Evolutionary conservation across 37 sponge, comb jelly and placozoan species (phyloP).

Genomic region (Beroe forskalii): DNA sequence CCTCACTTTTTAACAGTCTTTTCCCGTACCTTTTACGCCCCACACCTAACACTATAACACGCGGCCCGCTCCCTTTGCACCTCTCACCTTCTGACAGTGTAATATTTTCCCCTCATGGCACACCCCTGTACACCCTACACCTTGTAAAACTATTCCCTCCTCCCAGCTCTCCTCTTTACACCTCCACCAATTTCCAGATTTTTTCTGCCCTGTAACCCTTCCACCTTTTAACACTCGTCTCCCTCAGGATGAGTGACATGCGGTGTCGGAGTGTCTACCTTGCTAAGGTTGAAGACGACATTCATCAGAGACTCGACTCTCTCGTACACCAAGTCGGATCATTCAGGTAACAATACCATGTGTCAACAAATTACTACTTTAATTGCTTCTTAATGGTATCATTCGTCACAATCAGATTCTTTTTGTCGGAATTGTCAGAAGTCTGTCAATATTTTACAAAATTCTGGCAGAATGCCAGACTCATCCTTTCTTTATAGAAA

Average conservation of each 20-base stretch:
- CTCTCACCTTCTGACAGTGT: not conserved
- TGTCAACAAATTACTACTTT: not conserved
- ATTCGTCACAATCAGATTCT: not conserved
- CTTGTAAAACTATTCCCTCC: too few species aligned
- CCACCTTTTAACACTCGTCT: too few species aligned
- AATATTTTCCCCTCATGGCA: not conserved
- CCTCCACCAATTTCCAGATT: too few species aligned
- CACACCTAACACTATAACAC: too few species aligned
- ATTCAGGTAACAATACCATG: not conserved
- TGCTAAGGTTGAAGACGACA: not conserved
- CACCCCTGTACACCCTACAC: not conserved
- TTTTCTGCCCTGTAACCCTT: too few species aligned
- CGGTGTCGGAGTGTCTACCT: constrained; percentile 9
- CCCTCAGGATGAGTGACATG: constrained; percentile 2
- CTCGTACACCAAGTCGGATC: constrained; percentile 1
- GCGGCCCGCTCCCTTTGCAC: too few species aligned
- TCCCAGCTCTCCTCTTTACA: too few species aligned
- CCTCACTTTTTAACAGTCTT: too few species aligned
- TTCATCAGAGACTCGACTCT: not conserved
- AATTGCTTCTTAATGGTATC: not conserved
- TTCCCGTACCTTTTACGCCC: too few species aligned
- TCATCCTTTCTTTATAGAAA: not conserved
- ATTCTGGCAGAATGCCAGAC: not conserved
- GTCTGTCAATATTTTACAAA: not conserved
- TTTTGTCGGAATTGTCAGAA: not conserved